Evolutionary conservation across 2,797 vertebrate genomes (phyloP).

Genomic region (Ptychobarbus kaznakovi): DNA sequence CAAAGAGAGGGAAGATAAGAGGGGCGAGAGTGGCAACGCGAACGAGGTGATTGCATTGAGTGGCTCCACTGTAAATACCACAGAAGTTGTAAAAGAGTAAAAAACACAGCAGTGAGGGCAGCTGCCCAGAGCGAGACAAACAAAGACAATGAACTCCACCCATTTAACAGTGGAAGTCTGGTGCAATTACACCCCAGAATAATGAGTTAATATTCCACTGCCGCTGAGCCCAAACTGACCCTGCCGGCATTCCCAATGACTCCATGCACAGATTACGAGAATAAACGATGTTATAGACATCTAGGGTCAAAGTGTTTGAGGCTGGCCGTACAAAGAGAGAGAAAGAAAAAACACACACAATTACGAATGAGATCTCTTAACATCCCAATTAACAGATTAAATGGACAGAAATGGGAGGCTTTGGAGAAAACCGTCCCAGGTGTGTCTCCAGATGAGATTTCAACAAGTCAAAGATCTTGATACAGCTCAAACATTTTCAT

Average conservation of each 20-base stretch:
- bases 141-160: slow-evolving; percentile 52
- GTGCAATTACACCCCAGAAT: slow-evolving; percentile 42
- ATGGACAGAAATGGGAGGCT: neutral
- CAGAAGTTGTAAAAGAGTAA: slow-evolving; percentile 64
- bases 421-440: neutral
- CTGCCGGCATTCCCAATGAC: neutral
- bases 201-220: slow-evolving; percentile 56
- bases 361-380: no score
- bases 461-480: neutral
- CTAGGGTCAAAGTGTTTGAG: neutral
- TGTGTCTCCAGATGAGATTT: neutral
- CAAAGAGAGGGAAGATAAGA: slow-evolving; percentile 52
- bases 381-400: neutral
- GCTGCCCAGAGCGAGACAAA: slow-evolving; percentile 54
- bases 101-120: slow-evolving; percentile 45
- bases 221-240: slow-evolving; percentile 32
- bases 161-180: slow-evolving; percentile 33
- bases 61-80: slow-evolving; percentile 71
- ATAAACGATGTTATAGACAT: slow-evolving; percentile 12
- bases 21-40: slow-evolving; percentile 57
- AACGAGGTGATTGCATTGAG: slow-evolving; percentile 55
- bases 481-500: neutral
- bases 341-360: no score
- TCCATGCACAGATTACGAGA: neutral
- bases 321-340: neutral